A percentile compares a stretch with the other conserved stretches of the same genome.
Conservation (phyloP, 2,797 vertebrate species). For the Lagodon rhomboides region DNA sequence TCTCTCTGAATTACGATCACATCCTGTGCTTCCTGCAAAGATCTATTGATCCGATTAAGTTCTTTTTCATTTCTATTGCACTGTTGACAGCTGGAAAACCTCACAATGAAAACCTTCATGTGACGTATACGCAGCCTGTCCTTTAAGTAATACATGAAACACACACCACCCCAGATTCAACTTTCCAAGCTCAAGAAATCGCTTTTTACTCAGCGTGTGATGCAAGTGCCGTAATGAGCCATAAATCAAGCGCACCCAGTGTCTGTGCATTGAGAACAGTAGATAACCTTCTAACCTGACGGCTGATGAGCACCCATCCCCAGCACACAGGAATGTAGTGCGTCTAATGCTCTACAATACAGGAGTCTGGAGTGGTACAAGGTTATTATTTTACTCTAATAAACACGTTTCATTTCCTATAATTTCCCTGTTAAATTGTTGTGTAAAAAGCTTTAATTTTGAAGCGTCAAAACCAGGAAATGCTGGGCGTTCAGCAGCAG, state of each 20-base stretch:
- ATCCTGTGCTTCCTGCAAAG: slow-evolving; percentile 41
- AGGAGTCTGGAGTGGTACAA: slow-evolving; percentile 1
- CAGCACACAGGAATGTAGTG: slow-evolving; percentile 12
- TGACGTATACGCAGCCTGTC: neutral
- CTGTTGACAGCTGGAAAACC: slow-evolving; percentile 2
- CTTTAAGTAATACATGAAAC: slow-evolving; percentile 1
- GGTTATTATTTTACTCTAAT: neutral
- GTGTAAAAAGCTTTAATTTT: no score
- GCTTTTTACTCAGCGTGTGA: slow-evolving; percentile 28
- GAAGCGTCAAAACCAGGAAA: no score
- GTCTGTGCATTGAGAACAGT: neutral
- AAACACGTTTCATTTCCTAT: no score
- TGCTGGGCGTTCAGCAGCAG: no score
- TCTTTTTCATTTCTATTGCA: slow-evolving; percentile 9
- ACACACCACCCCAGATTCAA: slow-evolving; percentile 7
- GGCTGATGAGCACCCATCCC: slow-evolving; percentile 27
- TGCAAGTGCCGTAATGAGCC: slow-evolving; percentile 1
- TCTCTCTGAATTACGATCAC: slow-evolving; percentile 49
- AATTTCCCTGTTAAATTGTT: no score
- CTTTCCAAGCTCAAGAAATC: slow-evolving; percentile 12
- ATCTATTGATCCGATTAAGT: slow-evolving; percentile 2
- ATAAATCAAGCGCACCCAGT: slow-evolving; percentile 33
- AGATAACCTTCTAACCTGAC: slow-evolving; percentile 50
- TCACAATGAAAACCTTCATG: slow-evolving; percentile 1
- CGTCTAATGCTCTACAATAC: neutral